Evolutionary conservation across 2,888 invertebrate species (phyloP), one percentile per base, ranked within the genome.

Genomic region (Suillia variegata): DNA sequence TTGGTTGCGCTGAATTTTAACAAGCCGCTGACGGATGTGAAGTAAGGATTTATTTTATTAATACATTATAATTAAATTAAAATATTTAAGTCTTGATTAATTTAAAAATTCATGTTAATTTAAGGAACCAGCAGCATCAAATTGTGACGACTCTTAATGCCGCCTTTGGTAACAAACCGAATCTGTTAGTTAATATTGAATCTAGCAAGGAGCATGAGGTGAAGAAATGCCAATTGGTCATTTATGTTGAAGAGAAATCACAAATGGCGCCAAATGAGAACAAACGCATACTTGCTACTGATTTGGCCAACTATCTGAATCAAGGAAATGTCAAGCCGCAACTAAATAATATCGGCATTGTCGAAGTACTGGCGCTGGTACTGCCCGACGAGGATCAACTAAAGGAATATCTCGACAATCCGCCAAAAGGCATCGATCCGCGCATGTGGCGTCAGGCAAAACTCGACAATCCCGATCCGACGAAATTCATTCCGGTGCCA

Each of bases 401-500:
- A 15, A 91, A 93, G 67, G 92, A 94, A 70, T 98, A 98, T 82
- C 83, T 97, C 61, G 92, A 93, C 70, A 91, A 88, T 69, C 91
- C 97, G n/a, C 98, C 97, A 1, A 86, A 88, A 65, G 92, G 96
- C n/a, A 92, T 98, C 75, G 96, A 97, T 80, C 89, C 90, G 51
- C 85, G 94, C 62, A 85, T 98, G 71, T 99, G 99, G 99, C 91
- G 93, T 74, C 97, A 98, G 80, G 98, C 98, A 0, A 95, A 96
- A 74, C 84, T 90, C 24, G 97, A 98, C 76, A 99, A 99, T 84
- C 99, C 98, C 0, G 93, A 98, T 81, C 88, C 94, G 1, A 88
- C 87, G 33, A 89, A 89, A 72, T 92, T 95, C 71, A 90, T 99
- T 74, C 98, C 98, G 0, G 93, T 96, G 12, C 95, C 97, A 0